These are phyloP conservation scores for Theonella swinhoei DNA, from an alignment of 37 sponge, comb jelly and placozoan genomes.

Conservation along the genomic window DNA sequence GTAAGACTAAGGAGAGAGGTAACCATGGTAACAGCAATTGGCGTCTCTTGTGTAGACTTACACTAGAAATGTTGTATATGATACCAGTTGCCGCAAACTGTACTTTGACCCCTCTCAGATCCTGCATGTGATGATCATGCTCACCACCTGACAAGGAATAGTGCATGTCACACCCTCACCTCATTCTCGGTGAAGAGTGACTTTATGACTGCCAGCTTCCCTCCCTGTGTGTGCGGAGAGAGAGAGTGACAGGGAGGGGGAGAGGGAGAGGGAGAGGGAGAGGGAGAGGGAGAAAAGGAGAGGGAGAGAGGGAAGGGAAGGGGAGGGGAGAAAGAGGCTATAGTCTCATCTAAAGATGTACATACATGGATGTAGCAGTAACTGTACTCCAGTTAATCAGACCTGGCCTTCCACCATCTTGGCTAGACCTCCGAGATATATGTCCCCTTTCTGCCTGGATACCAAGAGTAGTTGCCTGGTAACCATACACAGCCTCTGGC, in stretches of 20 bases:
- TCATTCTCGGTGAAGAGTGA: constrained; percentile 14
- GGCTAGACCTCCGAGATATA: not conserved
- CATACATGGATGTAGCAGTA: not conserved
- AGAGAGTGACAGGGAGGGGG: too few relatives aligned
- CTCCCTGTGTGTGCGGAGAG: too few relatives aligned
- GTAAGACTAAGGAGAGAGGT: not conserved
- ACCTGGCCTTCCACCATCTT: constrained; percentile 1
- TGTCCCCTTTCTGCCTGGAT: constrained; percentile 18
- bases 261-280: too few relatives aligned
- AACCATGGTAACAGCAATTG: too few relatives aligned
- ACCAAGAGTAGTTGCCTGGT: constrained; percentile 36
- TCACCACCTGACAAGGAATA: not conserved
- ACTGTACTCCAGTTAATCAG: not conserved
- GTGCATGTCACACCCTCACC: not conserved
- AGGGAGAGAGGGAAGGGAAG: too few relatives aligned
- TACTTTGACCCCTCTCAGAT: not conserved
- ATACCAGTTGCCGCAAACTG: not conserved
- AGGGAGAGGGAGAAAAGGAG: too few relatives aligned
- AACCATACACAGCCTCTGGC: constrained; percentile 29
- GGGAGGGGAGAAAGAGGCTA: too few relatives aligned
- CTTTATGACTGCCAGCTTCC: constrained; percentile 23
- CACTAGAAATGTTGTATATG: not conserved
- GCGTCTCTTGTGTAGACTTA: too few relatives aligned
- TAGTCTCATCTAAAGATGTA: too few relatives aligned
- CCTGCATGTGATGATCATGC: not conserved